Evolutionary conservation across 2,888 invertebrate species (phyloP), one percentile per base, ranked within the genome.

Genomic region (Drosophila trichaetosa): DNA sequence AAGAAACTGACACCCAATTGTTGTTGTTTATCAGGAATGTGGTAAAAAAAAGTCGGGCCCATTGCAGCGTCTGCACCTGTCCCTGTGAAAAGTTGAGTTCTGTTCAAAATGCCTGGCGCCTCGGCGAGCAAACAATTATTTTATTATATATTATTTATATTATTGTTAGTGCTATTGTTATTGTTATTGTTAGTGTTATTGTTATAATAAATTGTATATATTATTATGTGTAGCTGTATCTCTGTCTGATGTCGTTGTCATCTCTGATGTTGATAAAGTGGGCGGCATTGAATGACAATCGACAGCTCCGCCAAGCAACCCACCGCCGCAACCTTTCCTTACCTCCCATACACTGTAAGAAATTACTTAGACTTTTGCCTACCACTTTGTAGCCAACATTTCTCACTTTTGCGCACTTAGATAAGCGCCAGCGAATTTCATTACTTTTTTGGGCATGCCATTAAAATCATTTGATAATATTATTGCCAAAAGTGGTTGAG

Each of bases 391-490:
- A 52, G 59, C 49, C 58, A 38, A 38, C 62, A 70, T 53, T 72
- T 77, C 56, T 36, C 65, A 70, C 66, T 70, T 77, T 71, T 85
- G 87, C 87, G 88, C 81, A 85, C 63, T 86, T 83, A 81, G 86
- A 88, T 86, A 88, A 86, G 83, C 77, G 27, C 46, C 21, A 36
- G 31, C 40, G 38, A 27, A 4, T 36, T 38, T 36, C 4, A 49
- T 54, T 71, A 57, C n/a, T 13, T 27, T 68, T 69, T 75, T 73
- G 31, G 77, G 76, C 58, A 73, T 75, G 65, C 68, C 87, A 84
- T 79, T 68, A 68, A 60, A 70, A 66, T 57, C 42, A 67, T 71
- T 77, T 70, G 75, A 84, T 82, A 83, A 83, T 76, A 75, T 69
- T 72, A 68, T 66, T 59, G 33, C 58, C 11, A 38, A 27, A 13